Percentiles rank a stretch among this genome's conserved stretches.
Evolutionary conservation across 2,113 vertebrate genomes (phyloP).

Genomic region (Peucedramus taeniatus): DNA sequence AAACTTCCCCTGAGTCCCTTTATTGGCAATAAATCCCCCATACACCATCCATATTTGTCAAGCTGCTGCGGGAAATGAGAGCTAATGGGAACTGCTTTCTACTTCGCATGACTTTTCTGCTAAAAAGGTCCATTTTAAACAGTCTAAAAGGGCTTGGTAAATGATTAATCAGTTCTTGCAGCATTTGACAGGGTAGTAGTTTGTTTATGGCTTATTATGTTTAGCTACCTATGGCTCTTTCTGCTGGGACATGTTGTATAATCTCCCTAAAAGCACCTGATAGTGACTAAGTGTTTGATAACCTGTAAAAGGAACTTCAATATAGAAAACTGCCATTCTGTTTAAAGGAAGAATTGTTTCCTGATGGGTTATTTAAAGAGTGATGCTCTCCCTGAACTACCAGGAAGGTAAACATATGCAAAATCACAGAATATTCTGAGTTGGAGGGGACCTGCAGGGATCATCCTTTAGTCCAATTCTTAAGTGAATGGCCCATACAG

Average conservation of each 20-base stretch:
- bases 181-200: not conserved
- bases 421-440: not conserved
- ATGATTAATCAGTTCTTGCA: slow-evolving; percentile 17
- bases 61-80: not conserved
- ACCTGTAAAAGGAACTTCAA: not conserved
- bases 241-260: not conserved
- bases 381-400: not conserved
- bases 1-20: not conserved
- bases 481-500: not conserved
- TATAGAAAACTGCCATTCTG: not conserved
- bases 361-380: not conserved
- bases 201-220: not conserved
- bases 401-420: not conserved
- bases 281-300: not conserved
- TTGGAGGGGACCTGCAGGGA: not conserved
- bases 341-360: not conserved
- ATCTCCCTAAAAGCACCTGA: not conserved
- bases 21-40: not conserved
- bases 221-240: not conserved
- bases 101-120: not conserved
- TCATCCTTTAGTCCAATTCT: not conserved
- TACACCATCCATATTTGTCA: not conserved
- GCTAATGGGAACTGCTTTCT: not conserved
- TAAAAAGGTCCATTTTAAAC: not conserved
- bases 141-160: not conserved